phyloP scores from a whole-genome alignment of 2,797 vertebrate genomes.

The Pantherophis vulpinus region DNA sequence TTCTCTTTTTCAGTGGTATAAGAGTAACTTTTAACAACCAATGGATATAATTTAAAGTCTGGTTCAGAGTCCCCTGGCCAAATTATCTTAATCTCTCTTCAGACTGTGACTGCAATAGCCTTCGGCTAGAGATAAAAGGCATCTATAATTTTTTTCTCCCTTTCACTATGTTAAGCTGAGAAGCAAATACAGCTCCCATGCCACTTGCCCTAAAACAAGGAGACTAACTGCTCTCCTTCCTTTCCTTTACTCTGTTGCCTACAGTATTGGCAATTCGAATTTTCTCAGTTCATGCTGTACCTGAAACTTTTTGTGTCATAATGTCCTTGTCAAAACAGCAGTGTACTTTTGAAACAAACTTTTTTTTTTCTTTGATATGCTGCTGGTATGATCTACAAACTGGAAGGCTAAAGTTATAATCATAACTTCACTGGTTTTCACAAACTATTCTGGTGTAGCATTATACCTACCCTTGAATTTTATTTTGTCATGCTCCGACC shows the following conservation, averaged over 20 bases:
- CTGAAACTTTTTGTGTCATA: background rate
- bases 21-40: conserved; percentile 32
- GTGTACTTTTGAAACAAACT: background rate
- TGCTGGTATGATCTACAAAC: background rate
- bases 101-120: background rate
- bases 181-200: background rate
- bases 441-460: background rate
- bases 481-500: background rate
- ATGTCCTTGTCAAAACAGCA: background rate
- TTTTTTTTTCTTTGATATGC: background rate
- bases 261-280: background rate
- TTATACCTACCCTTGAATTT: background rate
- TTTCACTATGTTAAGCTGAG: conserved; percentile 2
- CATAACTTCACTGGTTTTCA: background rate
- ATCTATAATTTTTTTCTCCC: background rate
- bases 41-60: conserved; percentile 44
- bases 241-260: background rate
- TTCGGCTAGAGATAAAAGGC: conserved; percentile 5
- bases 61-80: conserved; percentile 25
- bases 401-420: background rate
- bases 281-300: background rate
- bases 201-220: background rate
- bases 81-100: conserved; percentile 18
- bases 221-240: background rate
- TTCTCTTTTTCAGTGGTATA: conserved; percentile 37